phyloP scores from a whole-genome alignment of 2,888 invertebrate genomes.

The Aelia acuminata region DNA sequence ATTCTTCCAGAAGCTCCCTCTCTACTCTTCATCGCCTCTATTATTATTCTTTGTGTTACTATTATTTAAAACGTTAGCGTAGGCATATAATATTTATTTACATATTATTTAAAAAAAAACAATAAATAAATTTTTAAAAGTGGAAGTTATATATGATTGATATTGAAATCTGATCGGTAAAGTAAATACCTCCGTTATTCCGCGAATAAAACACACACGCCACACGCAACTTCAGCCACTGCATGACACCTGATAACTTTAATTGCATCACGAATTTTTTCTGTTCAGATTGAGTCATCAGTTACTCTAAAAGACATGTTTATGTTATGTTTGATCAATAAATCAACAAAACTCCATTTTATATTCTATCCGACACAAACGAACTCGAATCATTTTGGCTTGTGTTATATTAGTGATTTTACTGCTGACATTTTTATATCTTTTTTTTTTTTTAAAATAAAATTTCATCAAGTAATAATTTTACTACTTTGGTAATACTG shows the following conservation, averaged over 20 bases:
- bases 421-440: too few relatives aligned
- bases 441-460: too few relatives aligned
- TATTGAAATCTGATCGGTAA: constrained; percentile 16
- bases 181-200: neutral
- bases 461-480: too few relatives aligned
- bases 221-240: neutral
- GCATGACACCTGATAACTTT: constrained; percentile 18
- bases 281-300: neutral
- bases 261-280: constrained; percentile 23
- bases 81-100: too few relatives aligned
- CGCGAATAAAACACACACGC: constrained; percentile 15
- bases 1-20: too few relatives aligned
- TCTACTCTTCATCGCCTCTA: too few relatives aligned
- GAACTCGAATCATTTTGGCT: too few relatives aligned
- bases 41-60: too few relatives aligned
- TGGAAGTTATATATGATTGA: neutral
- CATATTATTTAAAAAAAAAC: neutral
- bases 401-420: too few relatives aligned
- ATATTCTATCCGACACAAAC: too few relatives aligned
- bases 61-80: too few relatives aligned
- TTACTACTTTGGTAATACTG: too few relatives aligned
- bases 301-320: neutral
- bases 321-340: constrained; percentile 2
- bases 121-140: neutral
- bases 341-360: neutral